Evolutionary conservation across 1,140 invertebrate species (phyloP).

Genomic region (Steinernema feltiae): DNA sequence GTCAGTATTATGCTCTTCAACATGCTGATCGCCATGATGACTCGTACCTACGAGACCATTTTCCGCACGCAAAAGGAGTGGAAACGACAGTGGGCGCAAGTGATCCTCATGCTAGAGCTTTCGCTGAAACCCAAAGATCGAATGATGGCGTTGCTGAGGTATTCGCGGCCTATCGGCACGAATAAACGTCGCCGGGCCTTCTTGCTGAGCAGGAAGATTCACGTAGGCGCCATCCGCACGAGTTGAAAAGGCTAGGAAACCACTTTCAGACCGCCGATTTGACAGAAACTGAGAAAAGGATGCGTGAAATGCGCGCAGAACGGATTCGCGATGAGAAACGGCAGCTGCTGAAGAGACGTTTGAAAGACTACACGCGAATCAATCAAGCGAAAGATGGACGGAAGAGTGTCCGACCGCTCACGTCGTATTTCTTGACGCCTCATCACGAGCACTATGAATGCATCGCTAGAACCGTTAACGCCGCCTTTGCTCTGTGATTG

Average conservation of each 20-base stretch:
- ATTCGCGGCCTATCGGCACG: conserved; percentile 91
- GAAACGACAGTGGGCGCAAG: conserved; percentile 96
- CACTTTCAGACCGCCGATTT: background rate
- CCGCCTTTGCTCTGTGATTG: no score
- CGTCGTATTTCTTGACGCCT: no score
- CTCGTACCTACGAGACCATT: conserved; percentile 90
- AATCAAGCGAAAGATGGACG: no score
- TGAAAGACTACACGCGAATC: no score
- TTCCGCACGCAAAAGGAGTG: conserved; percentile 93
- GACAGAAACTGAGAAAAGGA: background rate
- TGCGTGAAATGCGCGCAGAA: background rate
- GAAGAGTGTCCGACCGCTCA: no score
- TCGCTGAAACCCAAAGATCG: conserved; percentile 81
- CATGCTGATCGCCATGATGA: conserved; percentile 99
- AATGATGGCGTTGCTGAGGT: conserved; percentile 74
- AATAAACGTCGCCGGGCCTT: conserved; percentile 60
- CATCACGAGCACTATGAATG: no score
- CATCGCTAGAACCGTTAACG: no score
- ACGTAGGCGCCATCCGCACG: background rate
- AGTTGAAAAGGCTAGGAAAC: background rate
- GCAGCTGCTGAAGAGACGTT: no score
- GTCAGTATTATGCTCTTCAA: conserved; percentile 89
- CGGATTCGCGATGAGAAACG: background rate
- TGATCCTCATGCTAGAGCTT: conserved; percentile 89
- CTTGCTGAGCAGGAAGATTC: background rate